Conservation (phyloP, 2,888 invertebrate genomes). For the Ormyrus pomaceus region DNA sequence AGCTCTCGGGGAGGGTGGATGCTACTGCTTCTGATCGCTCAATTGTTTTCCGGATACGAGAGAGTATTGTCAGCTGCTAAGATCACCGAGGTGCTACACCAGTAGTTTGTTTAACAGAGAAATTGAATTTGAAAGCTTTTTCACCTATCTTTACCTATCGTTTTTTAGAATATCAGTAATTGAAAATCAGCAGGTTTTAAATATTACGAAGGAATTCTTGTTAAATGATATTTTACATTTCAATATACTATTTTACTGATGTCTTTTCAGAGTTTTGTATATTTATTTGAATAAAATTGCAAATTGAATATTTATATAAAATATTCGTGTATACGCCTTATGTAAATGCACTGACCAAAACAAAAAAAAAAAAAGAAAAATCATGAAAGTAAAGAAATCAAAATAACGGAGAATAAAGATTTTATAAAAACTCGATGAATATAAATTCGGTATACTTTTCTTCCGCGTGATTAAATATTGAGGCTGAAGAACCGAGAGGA, state of each 20-base stretch:
- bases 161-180: not conserved
- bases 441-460: conserved; percentile 20
- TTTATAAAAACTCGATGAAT: conserved; percentile 34
- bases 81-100: conserved; percentile 21
- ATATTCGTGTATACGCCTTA: not conserved
- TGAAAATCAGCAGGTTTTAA: no score
- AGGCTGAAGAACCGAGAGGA: not conserved
- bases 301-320: no score
- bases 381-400: not conserved
- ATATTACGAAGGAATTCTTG: no score
- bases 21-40: conserved; percentile 41
- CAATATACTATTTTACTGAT: no score
- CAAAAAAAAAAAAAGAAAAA: not conserved
- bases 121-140: not conserved
- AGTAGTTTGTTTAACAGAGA: not conserved
- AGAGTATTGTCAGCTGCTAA: conserved; percentile 1
- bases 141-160: not conserved
- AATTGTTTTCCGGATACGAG: conserved; percentile 50
- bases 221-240: no score
- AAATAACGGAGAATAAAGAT: conserved; percentile 4
- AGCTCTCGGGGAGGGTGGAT: not conserved
- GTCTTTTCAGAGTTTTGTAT: no score
- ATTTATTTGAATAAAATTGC: no score
- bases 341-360: not conserved
- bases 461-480: conserved; percentile 45